Conservation (phyloP, 2,113 vertebrate genomes). For the Gnathonemus longibarbis region DNA sequence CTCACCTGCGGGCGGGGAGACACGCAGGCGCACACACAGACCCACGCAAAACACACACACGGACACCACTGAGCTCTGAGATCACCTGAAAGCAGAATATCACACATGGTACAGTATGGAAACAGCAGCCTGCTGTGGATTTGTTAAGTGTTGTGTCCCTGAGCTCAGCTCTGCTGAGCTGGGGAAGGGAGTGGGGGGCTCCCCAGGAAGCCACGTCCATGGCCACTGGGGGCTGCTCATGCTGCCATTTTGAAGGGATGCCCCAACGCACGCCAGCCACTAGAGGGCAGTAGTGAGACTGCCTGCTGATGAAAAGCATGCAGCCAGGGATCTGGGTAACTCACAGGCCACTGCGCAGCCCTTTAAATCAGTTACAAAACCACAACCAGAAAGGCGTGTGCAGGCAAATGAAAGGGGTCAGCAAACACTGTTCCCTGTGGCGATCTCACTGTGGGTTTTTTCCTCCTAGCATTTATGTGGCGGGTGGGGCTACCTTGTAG, state of each 20-base stretch:
- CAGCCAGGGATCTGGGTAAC: background rate
- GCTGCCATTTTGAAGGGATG: background rate
- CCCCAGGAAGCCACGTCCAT: background rate
- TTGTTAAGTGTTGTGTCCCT: background rate
- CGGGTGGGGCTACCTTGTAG: conserved; percentile 65
- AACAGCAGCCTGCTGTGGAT: background rate
- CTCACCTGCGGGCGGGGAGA: conserved; percentile 58
- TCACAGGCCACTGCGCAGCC: background rate
- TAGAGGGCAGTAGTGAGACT: background rate
- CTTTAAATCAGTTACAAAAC: background rate
- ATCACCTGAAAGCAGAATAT: background rate
- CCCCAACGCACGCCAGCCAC: background rate
- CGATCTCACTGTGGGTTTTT: background rate
- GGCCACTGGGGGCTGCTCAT: background rate
- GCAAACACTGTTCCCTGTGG: background rate
- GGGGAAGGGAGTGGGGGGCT: background rate
- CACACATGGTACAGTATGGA: background rate
- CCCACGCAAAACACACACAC: background rate
- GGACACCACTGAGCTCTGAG: background rate
- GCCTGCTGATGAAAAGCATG: background rate
- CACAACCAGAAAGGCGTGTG: background rate
- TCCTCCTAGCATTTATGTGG: background rate
- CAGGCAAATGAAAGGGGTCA: background rate
- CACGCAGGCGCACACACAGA: background rate
- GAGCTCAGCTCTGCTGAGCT: background rate